Evolutionary conservation across 2,888 invertebrate genomes (phyloP), one percentile per base, ranked within the genome.

Genomic region (Platynereis dumerilii): DNA sequence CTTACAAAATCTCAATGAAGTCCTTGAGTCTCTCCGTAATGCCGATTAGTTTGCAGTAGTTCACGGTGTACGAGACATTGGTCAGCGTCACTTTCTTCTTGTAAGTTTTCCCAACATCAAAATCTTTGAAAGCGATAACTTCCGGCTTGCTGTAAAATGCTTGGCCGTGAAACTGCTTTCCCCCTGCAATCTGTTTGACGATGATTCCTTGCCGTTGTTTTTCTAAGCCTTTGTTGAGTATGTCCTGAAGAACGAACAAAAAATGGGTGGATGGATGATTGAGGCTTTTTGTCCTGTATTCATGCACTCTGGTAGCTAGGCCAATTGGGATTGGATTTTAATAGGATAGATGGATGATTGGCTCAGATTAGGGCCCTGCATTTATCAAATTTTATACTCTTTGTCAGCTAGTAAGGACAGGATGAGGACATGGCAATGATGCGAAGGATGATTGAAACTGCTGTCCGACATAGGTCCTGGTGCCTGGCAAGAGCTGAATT

Each of bases 61-160:
- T 84, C 22, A 84, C 80, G 22, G 80, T 78, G 70, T 83, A 83
- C 1, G 83, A 83, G 15, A 83, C 83, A 71, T 84, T 84, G 42
- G 84, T 84, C 55, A 84, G 68, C 0, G 75, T 75, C 26, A 84
- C 81, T 67, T 77, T 80, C 73, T 82, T 82, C 72, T 82, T 81
- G 75, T 84, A 84, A 0, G 75, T 74, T 63, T 77, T 78, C 3
- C 81, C 83, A 17, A 84, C 80, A 60, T 79, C 81, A 76, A 84
- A 83, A 69, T 84, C 83, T 79, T 83, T 83, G 70, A 83, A 83
- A 66, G 82, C 82, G n/a, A 83, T 80, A 52, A 81, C 75, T 66
- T 78, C 80, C 24, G 83, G 83, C 66, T 83, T 83, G 71, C 82
- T 82, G 71, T 81, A 79, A 72, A 83, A 83, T 1, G 82, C 74